Evolutionary conservation across 2,113 vertebrate genomes (phyloP).

Genomic region (Pelodiscus sinensis): DNA sequence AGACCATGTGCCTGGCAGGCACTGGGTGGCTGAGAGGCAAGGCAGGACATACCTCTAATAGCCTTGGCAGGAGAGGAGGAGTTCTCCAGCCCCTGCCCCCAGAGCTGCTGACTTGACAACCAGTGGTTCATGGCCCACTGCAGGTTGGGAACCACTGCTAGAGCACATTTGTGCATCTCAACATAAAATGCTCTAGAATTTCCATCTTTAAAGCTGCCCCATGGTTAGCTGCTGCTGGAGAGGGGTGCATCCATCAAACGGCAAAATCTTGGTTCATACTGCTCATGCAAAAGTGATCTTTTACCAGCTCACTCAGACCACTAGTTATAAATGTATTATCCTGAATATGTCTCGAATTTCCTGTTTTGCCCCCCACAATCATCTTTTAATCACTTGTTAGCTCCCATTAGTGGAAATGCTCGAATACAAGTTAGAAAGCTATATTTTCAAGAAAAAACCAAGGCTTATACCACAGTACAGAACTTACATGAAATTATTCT

Average conservation of each 20-base stretch:
- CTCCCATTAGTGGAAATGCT: neutral
- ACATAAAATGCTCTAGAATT: constrained; percentile 35
- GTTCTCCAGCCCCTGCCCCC: too few species aligned
- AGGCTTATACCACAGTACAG: neutral
- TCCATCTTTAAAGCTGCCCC: constrained; percentile 29
- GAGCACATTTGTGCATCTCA: neutral
- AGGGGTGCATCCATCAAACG: neutral
- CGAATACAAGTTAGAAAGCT: neutral
- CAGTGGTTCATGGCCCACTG: too few species aligned
- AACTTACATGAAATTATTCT: neutral
- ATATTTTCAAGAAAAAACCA: neutral
- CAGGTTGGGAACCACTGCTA: too few species aligned
- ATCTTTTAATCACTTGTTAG: neutral
- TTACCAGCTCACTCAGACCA: constrained; percentile 3
- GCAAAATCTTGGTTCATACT: constrained; percentile 18
- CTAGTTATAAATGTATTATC: neutral
- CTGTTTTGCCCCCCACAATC: neutral
- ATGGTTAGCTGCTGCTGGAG: neutral
- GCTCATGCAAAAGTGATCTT: neutral
- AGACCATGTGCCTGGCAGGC: too few species aligned
- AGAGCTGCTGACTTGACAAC: too few species aligned
- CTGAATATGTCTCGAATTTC: neutral
- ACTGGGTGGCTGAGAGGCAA: too few species aligned
- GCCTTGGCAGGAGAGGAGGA: too few species aligned
- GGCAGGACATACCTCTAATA: too few species aligned